A percentile compares a stretch with the other conserved stretches of the same genome.
Evolutionary conservation across 2,113 vertebrate genomes (phyloP).

Genomic region (Tragulus kanchil): DNA sequence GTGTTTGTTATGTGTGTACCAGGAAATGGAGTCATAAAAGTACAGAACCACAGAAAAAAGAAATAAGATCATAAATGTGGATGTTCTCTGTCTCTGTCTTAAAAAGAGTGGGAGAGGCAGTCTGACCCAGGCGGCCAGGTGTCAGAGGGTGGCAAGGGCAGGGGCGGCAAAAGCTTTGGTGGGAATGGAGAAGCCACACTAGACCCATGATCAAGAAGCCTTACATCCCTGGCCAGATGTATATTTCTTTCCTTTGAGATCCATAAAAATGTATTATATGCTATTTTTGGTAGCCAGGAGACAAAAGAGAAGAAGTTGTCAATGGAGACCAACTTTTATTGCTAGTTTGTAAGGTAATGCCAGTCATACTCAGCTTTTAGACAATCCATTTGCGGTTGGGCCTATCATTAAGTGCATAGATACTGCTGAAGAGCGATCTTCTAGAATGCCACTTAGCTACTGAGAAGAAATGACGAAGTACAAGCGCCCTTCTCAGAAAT

Average conservation of each 20-base stretch:
- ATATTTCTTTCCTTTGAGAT: neutral
- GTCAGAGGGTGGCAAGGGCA: accelerated
- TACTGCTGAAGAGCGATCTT: slow-evolving; percentile 63
- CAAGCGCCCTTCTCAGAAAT: slow-evolving; percentile 77
- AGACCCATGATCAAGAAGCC: neutral
- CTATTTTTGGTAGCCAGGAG: slow-evolving; percentile 14
- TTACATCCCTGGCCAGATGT: neutral
- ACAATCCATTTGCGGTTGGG: slow-evolving; percentile 62
- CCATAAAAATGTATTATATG: neutral
- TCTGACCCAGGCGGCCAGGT: neutral
- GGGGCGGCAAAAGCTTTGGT: neutral
- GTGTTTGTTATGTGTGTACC: neutral
- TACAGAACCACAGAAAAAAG: slow-evolving; percentile 51
- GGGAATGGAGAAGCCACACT: neutral
- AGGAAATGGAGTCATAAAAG: slow-evolving; percentile 68
- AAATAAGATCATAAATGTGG: neutral
- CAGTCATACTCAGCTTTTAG: slow-evolving; percentile 65
- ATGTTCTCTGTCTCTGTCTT: neutral
- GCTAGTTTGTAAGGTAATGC: slow-evolving; percentile 45
- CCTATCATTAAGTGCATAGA: slow-evolving; percentile 54
- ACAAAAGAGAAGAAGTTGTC: slow-evolving; percentile 10
- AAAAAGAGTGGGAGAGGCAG: neutral
- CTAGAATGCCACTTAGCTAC: slow-evolving; percentile 66
- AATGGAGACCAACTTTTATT: slow-evolving; percentile 44
- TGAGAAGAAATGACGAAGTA: slow-evolving; percentile 63